phyloP scores from a whole-genome alignment of 2,797 vertebrate species.

The Aplochiton taeniatus region DNA sequence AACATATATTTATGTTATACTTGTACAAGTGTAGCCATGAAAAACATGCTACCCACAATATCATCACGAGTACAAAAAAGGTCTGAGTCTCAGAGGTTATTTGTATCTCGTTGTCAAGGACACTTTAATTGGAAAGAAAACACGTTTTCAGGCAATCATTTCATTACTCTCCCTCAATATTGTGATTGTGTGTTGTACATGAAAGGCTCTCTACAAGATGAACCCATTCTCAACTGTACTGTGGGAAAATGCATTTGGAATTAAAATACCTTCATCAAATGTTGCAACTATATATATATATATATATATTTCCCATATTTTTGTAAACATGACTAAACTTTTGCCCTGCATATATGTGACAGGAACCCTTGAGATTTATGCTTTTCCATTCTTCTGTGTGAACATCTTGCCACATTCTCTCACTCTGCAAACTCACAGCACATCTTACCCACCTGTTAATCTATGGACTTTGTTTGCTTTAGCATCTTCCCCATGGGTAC shows the following conservation, averaged over 20 bases:
- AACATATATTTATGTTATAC: slow-evolving; percentile 90
- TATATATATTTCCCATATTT: too few relatives aligned
- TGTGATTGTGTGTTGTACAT: slow-evolving; percentile 16
- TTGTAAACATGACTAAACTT: too few relatives aligned
- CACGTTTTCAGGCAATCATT: slow-evolving; percentile 26
- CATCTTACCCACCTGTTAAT: too few relatives aligned
- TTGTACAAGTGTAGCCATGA: slow-evolving; percentile 88
- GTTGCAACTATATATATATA: too few relatives aligned
- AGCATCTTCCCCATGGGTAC: too few relatives aligned
- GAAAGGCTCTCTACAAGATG: slow-evolving; percentile 4
- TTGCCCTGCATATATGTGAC: too few relatives aligned
- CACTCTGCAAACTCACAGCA: too few relatives aligned
- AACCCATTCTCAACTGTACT: background rate
- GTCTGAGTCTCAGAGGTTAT: slow-evolving; percentile 49
- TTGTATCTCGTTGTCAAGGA: slow-evolving; percentile 56
- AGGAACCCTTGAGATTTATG: too few relatives aligned
- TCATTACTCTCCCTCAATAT: slow-evolving; percentile 16
- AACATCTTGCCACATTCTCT: too few relatives aligned
- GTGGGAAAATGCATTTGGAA: background rate
- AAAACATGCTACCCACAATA: slow-evolving; percentile 78
- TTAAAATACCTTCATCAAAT: too few relatives aligned
- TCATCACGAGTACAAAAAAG: slow-evolving; percentile 64
- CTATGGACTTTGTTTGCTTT: too few relatives aligned
- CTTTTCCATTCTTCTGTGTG: too few relatives aligned
- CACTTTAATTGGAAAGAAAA: slow-evolving; percentile 59